These are phyloP conservation scores for Odobenus rosmarus DNA, from an alignment of 2,113 vertebrate genomes.

Conservation along the genomic window DNA sequence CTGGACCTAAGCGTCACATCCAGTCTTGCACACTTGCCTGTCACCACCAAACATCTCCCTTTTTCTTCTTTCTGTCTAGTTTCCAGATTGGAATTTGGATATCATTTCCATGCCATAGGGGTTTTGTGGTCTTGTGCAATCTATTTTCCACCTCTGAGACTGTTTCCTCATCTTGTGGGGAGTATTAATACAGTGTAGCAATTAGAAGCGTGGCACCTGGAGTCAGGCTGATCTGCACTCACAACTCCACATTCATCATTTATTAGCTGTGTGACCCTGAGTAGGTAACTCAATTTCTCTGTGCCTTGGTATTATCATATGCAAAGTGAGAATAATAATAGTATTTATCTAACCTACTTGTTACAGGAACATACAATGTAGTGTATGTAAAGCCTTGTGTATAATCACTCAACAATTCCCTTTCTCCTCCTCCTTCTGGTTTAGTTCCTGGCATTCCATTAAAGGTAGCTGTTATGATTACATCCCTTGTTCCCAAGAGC, in stretches of 20 bases:
- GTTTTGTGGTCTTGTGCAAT: background rate
- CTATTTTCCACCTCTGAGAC: background rate
- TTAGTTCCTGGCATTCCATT: background rate
- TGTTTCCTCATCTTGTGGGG: background rate
- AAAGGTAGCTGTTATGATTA: background rate
- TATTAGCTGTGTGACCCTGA: background rate
- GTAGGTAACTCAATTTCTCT: background rate
- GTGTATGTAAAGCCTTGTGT: background rate
- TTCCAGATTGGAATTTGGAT: background rate
- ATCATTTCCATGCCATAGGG: background rate
- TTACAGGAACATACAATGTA: background rate
- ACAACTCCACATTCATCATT: background rate
- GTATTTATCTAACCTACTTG: background rate
- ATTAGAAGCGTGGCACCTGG: background rate
- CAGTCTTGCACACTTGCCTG: background rate
- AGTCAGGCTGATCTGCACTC: background rate
- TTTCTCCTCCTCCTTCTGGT: background rate
- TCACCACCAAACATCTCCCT: too few species aligned
- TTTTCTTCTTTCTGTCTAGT: background rate
- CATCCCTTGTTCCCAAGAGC: background rate
- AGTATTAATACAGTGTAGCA: background rate
- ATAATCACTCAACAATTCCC: background rate
- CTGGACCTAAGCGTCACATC: background rate
- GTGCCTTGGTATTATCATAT: background rate
- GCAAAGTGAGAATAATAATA: background rate